phyloP scores from a whole-genome alignment of 2,113 vertebrate genomes.

The Neodon shergylaensis region DNA sequence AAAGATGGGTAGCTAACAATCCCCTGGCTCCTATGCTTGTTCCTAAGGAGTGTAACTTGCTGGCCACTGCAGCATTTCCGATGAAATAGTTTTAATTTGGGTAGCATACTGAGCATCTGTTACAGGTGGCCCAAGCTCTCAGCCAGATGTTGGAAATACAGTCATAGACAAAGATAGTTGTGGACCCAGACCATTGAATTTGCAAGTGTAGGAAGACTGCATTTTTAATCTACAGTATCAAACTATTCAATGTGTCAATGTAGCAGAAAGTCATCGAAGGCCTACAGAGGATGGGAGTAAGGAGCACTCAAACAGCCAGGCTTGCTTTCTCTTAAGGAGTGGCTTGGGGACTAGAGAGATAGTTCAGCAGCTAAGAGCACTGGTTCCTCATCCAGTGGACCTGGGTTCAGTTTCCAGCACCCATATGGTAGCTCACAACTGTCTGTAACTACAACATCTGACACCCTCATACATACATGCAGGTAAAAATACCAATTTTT shows the following conservation, averaged over 20 bases:
- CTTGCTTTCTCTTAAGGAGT: slow-evolving; percentile 12
- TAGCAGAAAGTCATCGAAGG: slow-evolving; percentile 3
- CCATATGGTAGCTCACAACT: too few species aligned
- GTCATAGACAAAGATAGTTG: not conserved
- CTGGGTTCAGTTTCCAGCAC: too few species aligned
- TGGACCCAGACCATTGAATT: not conserved
- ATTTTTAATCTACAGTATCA: not conserved
- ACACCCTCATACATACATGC: too few species aligned
- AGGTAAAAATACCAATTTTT: too few species aligned
- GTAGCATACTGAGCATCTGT: not conserved
- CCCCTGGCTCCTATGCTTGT: not conserved
- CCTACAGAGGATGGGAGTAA: not conserved
- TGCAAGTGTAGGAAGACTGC: not conserved
- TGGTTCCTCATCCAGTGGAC: too few species aligned
- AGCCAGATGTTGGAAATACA: not conserved
- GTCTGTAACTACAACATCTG: too few species aligned
- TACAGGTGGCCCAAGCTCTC: not conserved
- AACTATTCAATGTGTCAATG: slow-evolving; percentile 15
- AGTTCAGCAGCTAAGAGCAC: too few species aligned
- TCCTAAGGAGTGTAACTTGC: not conserved
- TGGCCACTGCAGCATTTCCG: not conserved
- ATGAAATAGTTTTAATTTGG: not conserved
- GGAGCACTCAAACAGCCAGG: not conserved
- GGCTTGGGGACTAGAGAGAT: not conserved
- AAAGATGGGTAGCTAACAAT: not conserved